Percentiles rank a stretch among this genome's conserved stretches.
phyloP scores from a whole-genome alignment of 2,888 invertebrate species.

The Drosophila paramelanica region DNA sequence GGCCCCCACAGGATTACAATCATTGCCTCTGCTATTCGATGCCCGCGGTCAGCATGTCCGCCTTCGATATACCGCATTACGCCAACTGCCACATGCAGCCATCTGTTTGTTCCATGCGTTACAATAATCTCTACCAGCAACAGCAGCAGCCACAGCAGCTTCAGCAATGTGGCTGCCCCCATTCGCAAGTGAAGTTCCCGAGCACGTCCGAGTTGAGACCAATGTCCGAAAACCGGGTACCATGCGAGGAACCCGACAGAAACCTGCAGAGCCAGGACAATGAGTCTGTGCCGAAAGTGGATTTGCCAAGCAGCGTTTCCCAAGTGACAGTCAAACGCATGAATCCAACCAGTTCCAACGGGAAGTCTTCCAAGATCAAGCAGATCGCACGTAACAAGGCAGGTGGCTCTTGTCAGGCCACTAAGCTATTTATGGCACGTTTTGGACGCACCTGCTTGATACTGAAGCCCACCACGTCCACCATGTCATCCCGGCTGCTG shows the following conservation, averaged over 20 bases:
- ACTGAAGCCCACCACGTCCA: slow-evolving; percentile 33
- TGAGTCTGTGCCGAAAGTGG: background rate
- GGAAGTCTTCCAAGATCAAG: background rate
- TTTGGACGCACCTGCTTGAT: slow-evolving; percentile 56
- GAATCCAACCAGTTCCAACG: background rate
- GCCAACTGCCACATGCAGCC: slow-evolving; percentile 13
- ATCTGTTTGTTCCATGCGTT: background rate
- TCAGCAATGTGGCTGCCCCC: background rate
- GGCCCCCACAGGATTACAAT: slow-evolving; percentile 7
- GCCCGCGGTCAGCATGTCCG: slow-evolving; percentile 14
- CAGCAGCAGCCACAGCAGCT: slow-evolving; percentile 6
- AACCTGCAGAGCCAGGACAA: background rate
- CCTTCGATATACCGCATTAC: slow-evolving; percentile 17
- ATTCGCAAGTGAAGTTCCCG: background rate
- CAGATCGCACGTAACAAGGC: background rate
- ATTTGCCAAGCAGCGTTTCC: background rate
- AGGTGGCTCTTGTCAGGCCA: background rate
- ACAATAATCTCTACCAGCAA: slow-evolving; percentile 1
- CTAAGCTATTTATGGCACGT: slow-evolving; percentile 43
- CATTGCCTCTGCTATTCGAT: slow-evolving; percentile 21
- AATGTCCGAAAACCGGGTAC: background rate
- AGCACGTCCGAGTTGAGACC: background rate
- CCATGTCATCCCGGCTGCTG: slow-evolving; percentile 14
- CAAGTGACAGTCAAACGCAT: slow-evolving; percentile 8
- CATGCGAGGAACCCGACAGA: background rate